A percentile compares a stretch with the other conserved stretches of the same genome.
phyloP scores from a whole-genome alignment of 2,797 vertebrate genomes.

The Decapterus maruadsi region DNA sequence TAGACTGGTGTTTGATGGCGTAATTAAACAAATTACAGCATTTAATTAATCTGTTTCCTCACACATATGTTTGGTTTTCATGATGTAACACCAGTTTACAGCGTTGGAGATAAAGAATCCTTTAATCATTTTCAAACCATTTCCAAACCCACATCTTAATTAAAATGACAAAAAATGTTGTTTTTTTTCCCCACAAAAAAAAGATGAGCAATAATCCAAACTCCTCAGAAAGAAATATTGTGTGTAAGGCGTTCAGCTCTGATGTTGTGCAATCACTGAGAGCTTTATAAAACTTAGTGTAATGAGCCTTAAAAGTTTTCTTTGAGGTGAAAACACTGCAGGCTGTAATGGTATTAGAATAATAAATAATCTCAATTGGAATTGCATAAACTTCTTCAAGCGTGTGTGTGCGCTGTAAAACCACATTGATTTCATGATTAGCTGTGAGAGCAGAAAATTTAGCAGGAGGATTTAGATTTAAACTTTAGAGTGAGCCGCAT shows the following conservation, averaged over 20 bases:
- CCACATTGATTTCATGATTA: slow-evolving; percentile 65
- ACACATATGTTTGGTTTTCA: slow-evolving; percentile 6
- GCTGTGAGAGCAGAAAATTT: slow-evolving; percentile 30
- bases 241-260: slow-evolving; percentile 7
- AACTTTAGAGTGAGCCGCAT: slow-evolving; percentile 45
- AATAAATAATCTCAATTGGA: slow-evolving; percentile 56
- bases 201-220: slow-evolving; percentile 17
- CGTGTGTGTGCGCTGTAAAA: slow-evolving; percentile 47
- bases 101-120: background rate
- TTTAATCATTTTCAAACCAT: background rate
- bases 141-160: background rate
- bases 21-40: slow-evolving; percentile 9
- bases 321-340: slow-evolving; percentile 54
- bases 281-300: slow-evolving; percentile 48
- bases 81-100: slow-evolving; percentile 2
- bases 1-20: slow-evolving; percentile 5
- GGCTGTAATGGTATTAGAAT: slow-evolving; percentile 50
- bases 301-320: slow-evolving; percentile 49
- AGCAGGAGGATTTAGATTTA: slow-evolving; percentile 23
- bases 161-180: slow-evolving; percentile 1
- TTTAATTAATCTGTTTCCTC: slow-evolving; percentile 6
- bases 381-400: slow-evolving; percentile 46
- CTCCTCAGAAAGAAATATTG: slow-evolving; percentile 19
- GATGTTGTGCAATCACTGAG: slow-evolving; percentile 26
- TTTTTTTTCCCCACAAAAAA: background rate